These are phyloP conservation scores for Callyntrura sp. DNA, from an alignment of 2,888 invertebrate genomes.

Conservation along the genomic window DNA sequence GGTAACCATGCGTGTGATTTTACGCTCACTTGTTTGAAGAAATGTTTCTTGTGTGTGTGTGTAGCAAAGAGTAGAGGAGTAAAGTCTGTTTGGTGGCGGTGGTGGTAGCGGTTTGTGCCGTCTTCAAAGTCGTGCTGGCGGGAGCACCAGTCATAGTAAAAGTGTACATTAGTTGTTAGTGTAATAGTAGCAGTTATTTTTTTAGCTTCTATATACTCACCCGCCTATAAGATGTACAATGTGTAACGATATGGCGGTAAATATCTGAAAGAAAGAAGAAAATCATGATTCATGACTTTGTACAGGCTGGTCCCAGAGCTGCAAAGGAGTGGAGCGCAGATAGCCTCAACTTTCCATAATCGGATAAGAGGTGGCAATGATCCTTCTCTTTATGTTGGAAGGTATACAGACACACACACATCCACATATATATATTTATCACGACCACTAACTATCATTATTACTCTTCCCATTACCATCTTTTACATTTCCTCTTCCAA, in stretches of 20 bases:
- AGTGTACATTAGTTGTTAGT: not conserved
- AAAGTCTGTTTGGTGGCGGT: not conserved
- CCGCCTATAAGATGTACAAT: slow-evolving; percentile 25
- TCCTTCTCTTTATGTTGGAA: slow-evolving; percentile 83
- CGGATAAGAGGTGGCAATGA: slow-evolving; percentile 84
- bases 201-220: too few species aligned
- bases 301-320: slow-evolving; percentile 83
- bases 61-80: not conserved
- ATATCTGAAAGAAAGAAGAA: slow-evolving; percentile 70
- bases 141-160: slow-evolving; percentile 6
- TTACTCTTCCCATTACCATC: slow-evolving; percentile 62
- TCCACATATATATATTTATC: slow-evolving; percentile 43
- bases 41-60: slow-evolving; percentile 62
- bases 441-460: slow-evolving; percentile 64
- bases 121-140: slow-evolving; percentile 5
- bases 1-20: slow-evolving; percentile 79
- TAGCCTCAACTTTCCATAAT: slow-evolving; percentile 83
- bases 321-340: slow-evolving; percentile 83
- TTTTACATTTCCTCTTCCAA: slow-evolving; percentile 65
- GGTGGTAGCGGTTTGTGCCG: not conserved
- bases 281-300: slow-evolving; percentile 77
- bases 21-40: slow-evolving; percentile 65
- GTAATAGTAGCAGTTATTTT: not conserved
- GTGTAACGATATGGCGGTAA: slow-evolving; percentile 61
- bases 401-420: slow-evolving; percentile 77